Evolutionary conservation across 2,888 invertebrate genomes (phyloP).

Genomic region (Drosophila mettleri): DNA sequence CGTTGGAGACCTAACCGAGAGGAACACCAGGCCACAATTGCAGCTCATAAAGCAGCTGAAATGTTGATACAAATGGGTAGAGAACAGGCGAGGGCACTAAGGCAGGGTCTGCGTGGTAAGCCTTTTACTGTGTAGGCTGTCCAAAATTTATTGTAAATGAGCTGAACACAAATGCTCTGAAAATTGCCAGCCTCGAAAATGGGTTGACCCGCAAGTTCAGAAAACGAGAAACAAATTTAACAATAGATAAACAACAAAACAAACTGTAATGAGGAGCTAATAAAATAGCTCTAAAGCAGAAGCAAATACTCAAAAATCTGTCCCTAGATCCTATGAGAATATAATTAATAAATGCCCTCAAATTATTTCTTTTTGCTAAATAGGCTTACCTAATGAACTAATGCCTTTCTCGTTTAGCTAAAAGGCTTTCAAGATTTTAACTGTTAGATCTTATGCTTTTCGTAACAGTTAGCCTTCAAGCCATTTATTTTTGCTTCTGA

Average conservation of each 20-base stretch:
- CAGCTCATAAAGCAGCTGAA: conserved; percentile 71
- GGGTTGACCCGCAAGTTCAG: conserved; percentile 43
- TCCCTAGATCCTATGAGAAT: neutral
- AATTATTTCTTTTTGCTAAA: neutral
- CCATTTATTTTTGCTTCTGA: no score
- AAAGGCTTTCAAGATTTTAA: neutral
- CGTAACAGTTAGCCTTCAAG: no score
- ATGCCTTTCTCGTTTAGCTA: no score
- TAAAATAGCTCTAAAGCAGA: neutral
- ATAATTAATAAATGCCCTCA: neutral
- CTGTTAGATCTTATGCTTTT: neutral
- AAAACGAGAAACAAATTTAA: conserved; percentile 3
- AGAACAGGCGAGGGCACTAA: neutral
- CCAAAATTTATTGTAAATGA: conserved; percentile 73
- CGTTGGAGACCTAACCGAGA: conserved; percentile 10
- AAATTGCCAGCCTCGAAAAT: conserved; percentile 41
- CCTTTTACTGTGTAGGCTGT: conserved; percentile 68
- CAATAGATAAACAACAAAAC: neutral
- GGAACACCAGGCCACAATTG: conserved; percentile 60
- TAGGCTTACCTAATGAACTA: neutral
- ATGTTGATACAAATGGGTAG: conserved; percentile 30
- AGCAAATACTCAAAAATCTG: neutral
- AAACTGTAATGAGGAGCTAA: accelerated
- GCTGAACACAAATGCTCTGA: conserved; percentile 59
- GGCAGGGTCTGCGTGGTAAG: conserved; percentile 43